These are phyloP conservation scores for Anguilla japonica DNA, from an alignment of 2,113 vertebrate species.

Conservation along the genomic window DNA sequence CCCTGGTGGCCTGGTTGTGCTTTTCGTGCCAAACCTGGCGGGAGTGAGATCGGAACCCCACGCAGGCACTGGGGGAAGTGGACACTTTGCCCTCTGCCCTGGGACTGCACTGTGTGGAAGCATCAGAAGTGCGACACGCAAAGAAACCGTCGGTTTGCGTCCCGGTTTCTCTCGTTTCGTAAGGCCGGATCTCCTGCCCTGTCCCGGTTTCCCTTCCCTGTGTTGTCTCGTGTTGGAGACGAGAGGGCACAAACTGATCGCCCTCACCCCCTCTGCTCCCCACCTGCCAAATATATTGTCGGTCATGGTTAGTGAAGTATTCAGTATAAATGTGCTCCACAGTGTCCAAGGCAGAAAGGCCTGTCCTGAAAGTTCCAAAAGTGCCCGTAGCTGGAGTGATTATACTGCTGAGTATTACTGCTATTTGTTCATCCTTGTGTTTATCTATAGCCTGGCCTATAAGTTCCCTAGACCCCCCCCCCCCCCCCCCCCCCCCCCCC, in stretches of 20 bases:
- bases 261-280: neutral
- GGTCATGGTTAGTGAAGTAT: too few species aligned
- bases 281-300: neutral
- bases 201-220: neutral
- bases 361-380: too few species aligned
- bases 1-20: slow-evolving; percentile 50
- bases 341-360: too few species aligned
- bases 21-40: neutral
- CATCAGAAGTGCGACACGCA: slow-evolving; percentile 50
- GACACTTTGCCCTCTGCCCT: neutral
- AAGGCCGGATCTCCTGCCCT: slow-evolving; percentile 28
- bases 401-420: too few species aligned
- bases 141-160: slow-evolving; percentile 66
- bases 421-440: too few species aligned
- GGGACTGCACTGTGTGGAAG: slow-evolving; percentile 69
- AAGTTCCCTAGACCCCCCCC: too few species aligned
- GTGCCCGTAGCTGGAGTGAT: too few species aligned
- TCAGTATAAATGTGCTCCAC: too few species aligned
- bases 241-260: slow-evolving; percentile 31
- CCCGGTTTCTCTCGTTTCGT: slow-evolving; percentile 50
- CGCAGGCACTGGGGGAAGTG: neutral
- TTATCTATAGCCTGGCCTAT: too few species aligned
- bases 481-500: too few species aligned
- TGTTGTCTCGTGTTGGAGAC: slow-evolving; percentile 17
- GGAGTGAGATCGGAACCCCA: neutral